A percentile compares a stretch with the other conserved stretches of the same genome.
These are phyloP conservation scores for Eristalis tenax DNA, from an alignment of 2,888 invertebrate species.

Conservation along the genomic window DNA sequence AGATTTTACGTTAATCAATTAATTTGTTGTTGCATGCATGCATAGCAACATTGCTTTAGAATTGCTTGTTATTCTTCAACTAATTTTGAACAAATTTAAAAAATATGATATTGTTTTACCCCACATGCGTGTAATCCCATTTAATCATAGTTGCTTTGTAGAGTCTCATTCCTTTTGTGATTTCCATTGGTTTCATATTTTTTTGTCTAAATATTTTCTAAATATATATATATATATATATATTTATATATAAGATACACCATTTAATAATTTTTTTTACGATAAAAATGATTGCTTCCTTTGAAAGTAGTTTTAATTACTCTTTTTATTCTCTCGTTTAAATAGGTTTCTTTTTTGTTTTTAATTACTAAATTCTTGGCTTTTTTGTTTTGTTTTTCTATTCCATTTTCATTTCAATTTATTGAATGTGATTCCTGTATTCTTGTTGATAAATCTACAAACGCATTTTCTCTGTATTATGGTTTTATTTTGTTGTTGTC, in stretches of 20 bases:
- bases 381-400: conserved; percentile 25
- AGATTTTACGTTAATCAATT: conserved; percentile 34
- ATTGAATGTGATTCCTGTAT: conserved; percentile 69
- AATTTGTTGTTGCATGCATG: conserved; percentile 41
- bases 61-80: conserved; percentile 8
- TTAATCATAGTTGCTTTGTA: conserved; percentile 73
- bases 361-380: conserved; percentile 57
- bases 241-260: conserved; percentile 69
- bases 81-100: conserved; percentile 65
- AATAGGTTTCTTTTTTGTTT: conserved; percentile 37
- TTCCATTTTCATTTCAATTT: conserved; percentile 34
- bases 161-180: conserved; percentile 63
- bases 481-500: conserved; percentile 23
- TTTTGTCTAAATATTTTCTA: conserved; percentile 58
- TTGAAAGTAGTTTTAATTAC: conserved; percentile 70
- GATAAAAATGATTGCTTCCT: conserved; percentile 72
- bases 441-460: conserved; percentile 66
- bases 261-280: conserved; percentile 68
- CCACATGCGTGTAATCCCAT: conserved; percentile 69
- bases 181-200: conserved; percentile 46
- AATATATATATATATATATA: conserved; percentile 60
- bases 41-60: conserved; percentile 16
- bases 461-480: conserved; percentile 56
- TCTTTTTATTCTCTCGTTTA: conserved; percentile 55
- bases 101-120: conserved; percentile 67